A percentile compares a stretch with the other conserved stretches of the same genome.
Conservation (phyloP, 2,797 vertebrate genomes). For the Pantherophis vulpinus region DNA sequence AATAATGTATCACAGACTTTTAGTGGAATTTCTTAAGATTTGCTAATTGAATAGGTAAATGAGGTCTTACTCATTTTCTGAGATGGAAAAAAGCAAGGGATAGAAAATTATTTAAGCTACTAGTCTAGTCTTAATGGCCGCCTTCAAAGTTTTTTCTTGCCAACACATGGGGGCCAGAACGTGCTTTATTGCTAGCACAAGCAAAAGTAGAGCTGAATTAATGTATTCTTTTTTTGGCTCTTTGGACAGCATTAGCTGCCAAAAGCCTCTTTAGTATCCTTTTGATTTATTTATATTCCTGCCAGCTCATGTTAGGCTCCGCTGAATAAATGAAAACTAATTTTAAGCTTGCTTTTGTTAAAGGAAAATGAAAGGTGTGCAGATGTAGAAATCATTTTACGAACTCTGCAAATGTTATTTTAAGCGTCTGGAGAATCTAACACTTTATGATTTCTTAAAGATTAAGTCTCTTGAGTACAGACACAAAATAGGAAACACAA, state of each 20-base stretch:
- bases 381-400: background rate
- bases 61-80: background rate
- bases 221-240: background rate
- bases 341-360: background rate
- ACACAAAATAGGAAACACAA: background rate
- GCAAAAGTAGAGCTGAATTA: background rate
- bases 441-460: background rate
- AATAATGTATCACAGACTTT: background rate
- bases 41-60: background rate
- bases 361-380: background rate
- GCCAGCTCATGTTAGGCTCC: background rate
- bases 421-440: background rate
- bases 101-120: background rate
- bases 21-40: background rate
- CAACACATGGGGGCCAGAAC: background rate
- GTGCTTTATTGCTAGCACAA: background rate
- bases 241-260: conserved; percentile 1
- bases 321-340: background rate
- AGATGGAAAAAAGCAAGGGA: background rate
- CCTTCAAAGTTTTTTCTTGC: background rate
- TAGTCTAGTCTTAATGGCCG: background rate
- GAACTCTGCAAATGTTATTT: background rate
- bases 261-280: background rate
- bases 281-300: background rate
- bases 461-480: background rate